These are phyloP conservation scores for Hippocampus kuda DNA, from an alignment of 2,797 vertebrate genomes.

Conservation along the genomic window DNA sequence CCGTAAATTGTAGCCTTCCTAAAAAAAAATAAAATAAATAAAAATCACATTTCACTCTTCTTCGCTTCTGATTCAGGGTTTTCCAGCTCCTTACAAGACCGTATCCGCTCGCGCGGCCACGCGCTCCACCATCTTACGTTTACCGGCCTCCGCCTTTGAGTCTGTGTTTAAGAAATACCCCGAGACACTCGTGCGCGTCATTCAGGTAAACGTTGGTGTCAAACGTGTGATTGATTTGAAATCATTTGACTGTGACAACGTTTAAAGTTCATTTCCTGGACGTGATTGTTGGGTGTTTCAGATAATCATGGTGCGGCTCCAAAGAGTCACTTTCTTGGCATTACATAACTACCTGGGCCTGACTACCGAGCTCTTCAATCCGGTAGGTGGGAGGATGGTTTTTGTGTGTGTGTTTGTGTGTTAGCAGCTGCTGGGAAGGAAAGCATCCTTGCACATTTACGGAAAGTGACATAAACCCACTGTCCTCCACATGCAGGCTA, in stretches of 20 bases:
- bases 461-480: constrained; percentile 2
- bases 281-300: constrained; percentile 39
- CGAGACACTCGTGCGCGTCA: constrained; percentile 87
- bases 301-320: constrained; percentile 96
- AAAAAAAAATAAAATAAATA: no score
- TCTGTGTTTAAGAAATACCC: constrained; percentile 90
- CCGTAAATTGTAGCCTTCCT: no score
- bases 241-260: neutral
- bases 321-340: constrained; percentile 90
- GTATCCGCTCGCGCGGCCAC: constrained; percentile 79
- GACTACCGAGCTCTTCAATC: constrained; percentile 90
- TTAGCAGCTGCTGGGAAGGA: constrained; percentile 11
- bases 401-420: neutral
- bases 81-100: constrained; percentile 84
- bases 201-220: constrained; percentile 69
- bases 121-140: constrained; percentile 77
- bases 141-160: constrained; percentile 86
- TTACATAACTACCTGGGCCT: constrained; percentile 91
- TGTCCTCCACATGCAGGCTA: constrained; percentile 28
- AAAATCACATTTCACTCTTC: neutral
- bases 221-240: neutral
- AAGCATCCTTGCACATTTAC: constrained; percentile 19
- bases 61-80: constrained; percentile 66
- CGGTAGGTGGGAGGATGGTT: constrained; percentile 46
- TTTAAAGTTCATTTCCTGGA: constrained; percentile 11